These are phyloP conservation scores for Acleris holmiana DNA, from an alignment of 2,888 invertebrate genomes.

Conservation along the genomic window DNA sequence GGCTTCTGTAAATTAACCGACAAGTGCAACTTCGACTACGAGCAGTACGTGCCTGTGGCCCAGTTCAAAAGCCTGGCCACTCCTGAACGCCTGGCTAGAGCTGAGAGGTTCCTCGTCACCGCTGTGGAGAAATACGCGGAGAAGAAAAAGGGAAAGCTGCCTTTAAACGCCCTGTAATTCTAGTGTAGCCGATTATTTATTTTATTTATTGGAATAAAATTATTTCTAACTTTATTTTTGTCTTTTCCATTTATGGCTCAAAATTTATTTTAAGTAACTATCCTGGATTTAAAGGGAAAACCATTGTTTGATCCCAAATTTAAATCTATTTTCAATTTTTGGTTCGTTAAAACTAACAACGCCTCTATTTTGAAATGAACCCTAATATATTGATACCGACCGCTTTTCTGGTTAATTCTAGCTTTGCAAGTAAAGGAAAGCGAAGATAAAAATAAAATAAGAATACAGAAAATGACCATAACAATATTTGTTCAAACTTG, in stretches of 20 bases:
- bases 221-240: not conserved
- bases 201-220: conserved; percentile 23
- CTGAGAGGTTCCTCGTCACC: conserved; percentile 74
- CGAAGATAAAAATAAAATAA: no score
- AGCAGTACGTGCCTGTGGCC: conserved; percentile 44
- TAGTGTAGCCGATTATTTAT: conserved; percentile 13
- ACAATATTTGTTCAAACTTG: no score
- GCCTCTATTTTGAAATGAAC: no score
- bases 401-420: no score
- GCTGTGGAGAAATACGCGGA: conserved; percentile 80
- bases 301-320: no score
- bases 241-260: not conserved
- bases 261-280: not conserved
- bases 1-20: conserved; percentile 56
- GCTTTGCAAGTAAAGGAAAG: no score
- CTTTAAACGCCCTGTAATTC: conserved; percentile 4
- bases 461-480: no score
- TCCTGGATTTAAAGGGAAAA: not conserved
- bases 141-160: conserved; percentile 39
- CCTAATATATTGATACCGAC: no score
- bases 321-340: no score
- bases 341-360: no score
- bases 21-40: conserved; percentile 48
- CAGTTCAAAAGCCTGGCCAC: conserved; percentile 75
- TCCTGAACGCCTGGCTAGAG: conserved; percentile 78